A percentile compares a stretch with the other conserved stretches of the same genome.
Conservation (phyloP, 2,888 invertebrate species). For the Drosophila mercatorum region DNA sequence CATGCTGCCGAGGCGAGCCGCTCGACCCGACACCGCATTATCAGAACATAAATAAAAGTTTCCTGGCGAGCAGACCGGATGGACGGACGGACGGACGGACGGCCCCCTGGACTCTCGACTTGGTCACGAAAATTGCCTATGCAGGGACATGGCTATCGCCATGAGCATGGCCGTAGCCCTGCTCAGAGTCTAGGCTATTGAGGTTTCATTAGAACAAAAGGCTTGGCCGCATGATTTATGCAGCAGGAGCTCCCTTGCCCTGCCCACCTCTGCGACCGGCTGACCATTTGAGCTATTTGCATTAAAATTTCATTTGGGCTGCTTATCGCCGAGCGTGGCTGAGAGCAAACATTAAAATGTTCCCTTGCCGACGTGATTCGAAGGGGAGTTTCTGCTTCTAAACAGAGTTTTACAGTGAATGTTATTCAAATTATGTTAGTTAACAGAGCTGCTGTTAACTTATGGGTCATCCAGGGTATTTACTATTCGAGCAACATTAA, state of each 20-base stretch:
- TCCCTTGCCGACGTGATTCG: too few relatives aligned
- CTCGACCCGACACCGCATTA: conserved; percentile 45
- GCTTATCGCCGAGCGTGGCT: conserved; percentile 46
- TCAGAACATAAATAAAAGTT: conserved; percentile 69
- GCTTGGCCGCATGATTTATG: conserved; percentile 70
- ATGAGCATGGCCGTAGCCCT: neutral
- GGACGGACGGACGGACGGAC: neutral
- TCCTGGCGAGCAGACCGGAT: conserved; percentile 41
- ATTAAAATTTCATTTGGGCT: conserved; percentile 68
- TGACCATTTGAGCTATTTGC: conserved; percentile 66
- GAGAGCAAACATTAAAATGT: conserved; percentile 33
- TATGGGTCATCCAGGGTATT: too few relatives aligned
- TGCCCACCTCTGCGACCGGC: neutral
- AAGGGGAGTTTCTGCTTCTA: too few relatives aligned
- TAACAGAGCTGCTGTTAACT: too few relatives aligned
- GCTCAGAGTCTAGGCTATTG: conserved; percentile 36
- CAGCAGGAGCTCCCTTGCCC: conserved; percentile 30
- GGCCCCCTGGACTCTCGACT: conserved; percentile 20
- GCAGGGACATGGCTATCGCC: conserved; percentile 20
- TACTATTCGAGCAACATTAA: too few relatives aligned
- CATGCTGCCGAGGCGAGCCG: conserved; percentile 9
- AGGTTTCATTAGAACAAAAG: conserved; percentile 60
- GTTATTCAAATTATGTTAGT: neutral
- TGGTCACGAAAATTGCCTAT: conserved; percentile 59
- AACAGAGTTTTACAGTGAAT: neutral